These are phyloP conservation scores for Tenthredo amoena DNA, from an alignment of 2,888 invertebrate species.

Conservation along the genomic window DNA sequence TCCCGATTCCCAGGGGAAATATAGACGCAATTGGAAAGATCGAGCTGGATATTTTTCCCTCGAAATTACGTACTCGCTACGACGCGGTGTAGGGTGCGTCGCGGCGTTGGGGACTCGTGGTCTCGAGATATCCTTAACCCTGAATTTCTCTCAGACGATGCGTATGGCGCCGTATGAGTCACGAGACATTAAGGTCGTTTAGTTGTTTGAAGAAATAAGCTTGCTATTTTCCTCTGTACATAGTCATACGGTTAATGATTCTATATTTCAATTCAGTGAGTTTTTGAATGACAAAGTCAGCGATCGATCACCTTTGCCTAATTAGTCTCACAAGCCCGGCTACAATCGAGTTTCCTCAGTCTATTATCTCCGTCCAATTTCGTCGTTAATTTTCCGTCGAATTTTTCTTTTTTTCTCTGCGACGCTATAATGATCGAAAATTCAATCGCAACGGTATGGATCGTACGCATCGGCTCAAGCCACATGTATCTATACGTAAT, in stretches of 20 bases:
- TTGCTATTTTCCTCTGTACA: background rate
- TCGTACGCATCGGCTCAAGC: background rate
- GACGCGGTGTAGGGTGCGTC: background rate
- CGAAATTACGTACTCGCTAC: conserved; percentile 5
- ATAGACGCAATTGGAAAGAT: background rate
- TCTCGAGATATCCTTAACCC: conserved; percentile 48
- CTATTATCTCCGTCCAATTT: background rate
- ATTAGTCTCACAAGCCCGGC: background rate
- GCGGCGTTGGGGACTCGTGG: background rate
- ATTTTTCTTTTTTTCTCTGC: background rate
- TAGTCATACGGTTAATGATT: background rate
- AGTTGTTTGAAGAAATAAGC: background rate
- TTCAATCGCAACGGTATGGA: background rate
- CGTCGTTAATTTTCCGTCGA: background rate
- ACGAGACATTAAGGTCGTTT: conserved; percentile 23
- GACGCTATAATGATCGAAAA: background rate
- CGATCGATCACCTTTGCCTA: background rate
- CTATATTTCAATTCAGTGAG: background rate
- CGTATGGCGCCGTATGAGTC: background rate
- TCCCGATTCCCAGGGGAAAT: background rate
- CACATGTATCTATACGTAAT: background rate
- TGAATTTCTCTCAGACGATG: conserved; percentile 17
- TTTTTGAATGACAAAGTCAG: background rate
- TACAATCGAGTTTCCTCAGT: background rate
- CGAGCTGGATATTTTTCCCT: background rate